A percentile compares a stretch with the other conserved stretches of the same genome.
Conservation (phyloP, 2,888 invertebrate genomes). For the Timandra comae region DNA sequence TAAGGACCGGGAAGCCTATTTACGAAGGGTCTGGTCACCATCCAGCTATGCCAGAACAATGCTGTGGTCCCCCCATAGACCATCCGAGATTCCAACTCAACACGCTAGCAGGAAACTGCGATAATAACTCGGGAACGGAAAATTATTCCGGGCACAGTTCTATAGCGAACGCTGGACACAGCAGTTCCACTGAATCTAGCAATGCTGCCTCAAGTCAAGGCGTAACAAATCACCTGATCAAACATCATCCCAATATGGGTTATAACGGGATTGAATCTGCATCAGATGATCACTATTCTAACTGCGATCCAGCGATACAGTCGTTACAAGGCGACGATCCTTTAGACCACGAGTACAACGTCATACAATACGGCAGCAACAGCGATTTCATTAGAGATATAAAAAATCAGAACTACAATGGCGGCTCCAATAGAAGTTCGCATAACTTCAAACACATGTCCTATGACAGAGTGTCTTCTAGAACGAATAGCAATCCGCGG, state of each 20-base stretch:
- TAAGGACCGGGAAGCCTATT: conserved; percentile 85
- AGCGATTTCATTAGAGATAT: conserved; percentile 69
- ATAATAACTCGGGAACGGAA: conserved; percentile 79
- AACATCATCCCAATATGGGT: conserved; percentile 64
- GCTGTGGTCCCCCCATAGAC: conserved; percentile 60
- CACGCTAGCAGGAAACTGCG: conserved; percentile 73
- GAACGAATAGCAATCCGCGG: conserved; percentile 72
- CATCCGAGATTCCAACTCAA: conserved; percentile 72
- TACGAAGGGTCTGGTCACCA: conserved; percentile 79
- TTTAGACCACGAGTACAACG: conserved; percentile 71
- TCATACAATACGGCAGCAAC: conserved; percentile 71
- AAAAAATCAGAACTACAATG: conserved; percentile 75
- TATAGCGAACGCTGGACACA: conserved; percentile 71
- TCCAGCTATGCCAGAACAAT: conserved; percentile 57
- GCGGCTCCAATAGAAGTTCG: conserved; percentile 66
- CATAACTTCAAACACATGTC: conserved; percentile 75
- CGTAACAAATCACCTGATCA: conserved; percentile 70
- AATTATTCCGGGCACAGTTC: conserved; percentile 80
- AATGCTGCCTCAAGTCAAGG: conserved; percentile 72
- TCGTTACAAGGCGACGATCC: conserved; percentile 70
- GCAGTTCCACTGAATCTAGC: conserved; percentile 72
- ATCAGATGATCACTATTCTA: conserved; percentile 72
- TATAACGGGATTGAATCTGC: conserved; percentile 71
- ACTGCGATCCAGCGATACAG: conserved; percentile 71
- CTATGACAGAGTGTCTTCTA: conserved; percentile 66